Percentiles rank a stretch among this genome's conserved stretches.
Evolutionary conservation across 2,113 vertebrate genomes (phyloP).

Genomic region (Saguinus imperator): DNA sequence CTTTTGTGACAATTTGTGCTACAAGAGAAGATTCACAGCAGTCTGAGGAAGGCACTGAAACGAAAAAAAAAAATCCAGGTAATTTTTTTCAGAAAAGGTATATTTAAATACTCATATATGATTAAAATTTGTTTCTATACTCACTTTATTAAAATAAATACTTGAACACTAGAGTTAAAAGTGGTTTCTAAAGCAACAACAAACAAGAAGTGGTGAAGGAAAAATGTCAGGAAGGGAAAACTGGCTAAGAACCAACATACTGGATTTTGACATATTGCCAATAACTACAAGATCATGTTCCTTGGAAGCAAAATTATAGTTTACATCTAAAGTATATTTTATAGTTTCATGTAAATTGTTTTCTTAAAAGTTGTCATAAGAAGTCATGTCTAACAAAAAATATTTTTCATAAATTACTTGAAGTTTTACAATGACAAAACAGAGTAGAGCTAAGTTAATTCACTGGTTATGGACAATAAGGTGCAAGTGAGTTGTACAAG

Average conservation of each 20-base stretch:
- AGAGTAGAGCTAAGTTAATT: neutral
- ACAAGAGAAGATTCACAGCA: constrained; percentile 90
- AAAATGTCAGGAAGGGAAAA: neutral
- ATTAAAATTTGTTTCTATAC: neutral
- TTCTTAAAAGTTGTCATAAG: neutral
- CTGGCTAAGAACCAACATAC: neutral
- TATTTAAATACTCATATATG: neutral
- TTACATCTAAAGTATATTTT: neutral
- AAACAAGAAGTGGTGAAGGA: neutral
- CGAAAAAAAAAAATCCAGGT: constrained; percentile 52
- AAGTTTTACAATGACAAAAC: neutral
- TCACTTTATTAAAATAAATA: constrained; percentile 10
- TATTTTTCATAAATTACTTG: neutral
- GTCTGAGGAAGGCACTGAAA: constrained; percentile 90
- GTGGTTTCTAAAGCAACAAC: neutral
- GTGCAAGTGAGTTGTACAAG: rapidly evolving
- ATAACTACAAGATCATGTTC: no score
- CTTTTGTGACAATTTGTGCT: constrained; percentile 92
- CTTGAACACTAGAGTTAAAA: neutral
- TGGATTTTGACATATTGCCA: neutral
- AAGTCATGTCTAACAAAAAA: constrained; percentile 49
- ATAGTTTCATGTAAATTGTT: neutral
- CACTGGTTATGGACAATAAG: neutral
- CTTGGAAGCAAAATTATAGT: neutral
- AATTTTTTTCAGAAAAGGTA: neutral